These are phyloP conservation scores for Wiebesia pumilae DNA, from an alignment of 1,140 invertebrate genomes.

Conservation along the genomic window DNA sequence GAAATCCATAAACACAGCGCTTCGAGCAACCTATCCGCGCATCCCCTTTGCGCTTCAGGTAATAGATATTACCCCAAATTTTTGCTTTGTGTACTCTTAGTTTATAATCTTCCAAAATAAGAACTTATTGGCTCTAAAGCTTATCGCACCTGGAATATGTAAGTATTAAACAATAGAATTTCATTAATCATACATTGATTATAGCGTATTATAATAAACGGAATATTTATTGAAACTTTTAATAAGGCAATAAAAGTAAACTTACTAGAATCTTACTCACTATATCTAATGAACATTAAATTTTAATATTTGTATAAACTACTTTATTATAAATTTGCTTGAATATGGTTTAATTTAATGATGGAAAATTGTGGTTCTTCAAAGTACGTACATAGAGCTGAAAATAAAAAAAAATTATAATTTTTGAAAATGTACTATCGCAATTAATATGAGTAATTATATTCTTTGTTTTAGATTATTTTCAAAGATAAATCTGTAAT, in stretches of 20 bases:
- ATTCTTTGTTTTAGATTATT: slow-evolving; percentile 18
- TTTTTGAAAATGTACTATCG: too few relatives aligned
- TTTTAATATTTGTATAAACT: background rate
- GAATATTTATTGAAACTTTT: background rate
- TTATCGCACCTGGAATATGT: background rate
- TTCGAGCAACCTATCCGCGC: slow-evolving; percentile 51
- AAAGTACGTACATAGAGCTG: background rate
- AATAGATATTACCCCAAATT: slow-evolving; percentile 46
- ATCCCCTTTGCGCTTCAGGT: slow-evolving; percentile 45
- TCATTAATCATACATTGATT: background rate
- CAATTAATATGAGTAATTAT: background rate
- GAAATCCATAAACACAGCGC: slow-evolving; percentile 53
- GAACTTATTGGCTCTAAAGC: slow-evolving; percentile 13
- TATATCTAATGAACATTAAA: background rate
- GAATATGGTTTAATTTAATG: background rate
- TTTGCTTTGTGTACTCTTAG: slow-evolving; percentile 39
- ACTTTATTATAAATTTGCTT: background rate
- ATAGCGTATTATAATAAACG: background rate
- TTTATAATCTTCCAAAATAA: slow-evolving; percentile 12
- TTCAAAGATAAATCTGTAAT: slow-evolving; percentile 47
- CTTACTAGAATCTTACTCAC: background rate
- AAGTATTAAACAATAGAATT: background rate
- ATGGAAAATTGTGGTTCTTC: background rate
- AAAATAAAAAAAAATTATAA: background rate
- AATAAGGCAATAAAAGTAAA: background rate